Conservation (phyloP, 2,888 invertebrate genomes). For the Pyrrhia umbra region DNA sequence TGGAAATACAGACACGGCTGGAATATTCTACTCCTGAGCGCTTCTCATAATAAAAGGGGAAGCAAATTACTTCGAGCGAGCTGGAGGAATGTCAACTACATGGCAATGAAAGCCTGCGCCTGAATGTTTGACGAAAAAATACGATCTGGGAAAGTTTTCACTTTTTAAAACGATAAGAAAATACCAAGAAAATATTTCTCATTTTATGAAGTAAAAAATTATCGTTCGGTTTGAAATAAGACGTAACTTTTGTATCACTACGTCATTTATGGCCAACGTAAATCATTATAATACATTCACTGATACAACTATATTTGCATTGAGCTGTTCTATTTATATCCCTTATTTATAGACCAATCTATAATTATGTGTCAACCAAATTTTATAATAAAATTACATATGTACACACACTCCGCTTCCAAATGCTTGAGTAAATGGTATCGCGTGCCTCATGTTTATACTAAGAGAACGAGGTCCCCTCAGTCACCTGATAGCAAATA, state of each 20-base stretch:
- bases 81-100: slow-evolving; percentile 39
- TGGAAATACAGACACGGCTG: slow-evolving; percentile 24
- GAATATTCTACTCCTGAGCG: slow-evolving; percentile 24
- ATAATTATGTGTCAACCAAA: neutral
- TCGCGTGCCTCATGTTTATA: slow-evolving; percentile 51
- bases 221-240: neutral
- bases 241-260: neutral
- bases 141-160: slow-evolving; percentile 6
- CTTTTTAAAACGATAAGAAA: slow-evolving; percentile 5
- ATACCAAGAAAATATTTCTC: slow-evolving; percentile 14
- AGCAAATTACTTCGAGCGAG: slow-evolving; percentile 31
- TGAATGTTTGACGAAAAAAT: slow-evolving; percentile 33
- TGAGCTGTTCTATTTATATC: no score
- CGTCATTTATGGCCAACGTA: neutral
- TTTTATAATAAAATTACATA: neutral
- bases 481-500: slow-evolving; percentile 49
- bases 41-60: slow-evolving; percentile 41
- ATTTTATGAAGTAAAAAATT: neutral
- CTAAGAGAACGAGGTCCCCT: slow-evolving; percentile 44
- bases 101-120: slow-evolving; percentile 39
- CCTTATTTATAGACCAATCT: no score
- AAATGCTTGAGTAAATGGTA: slow-evolving; percentile 36
- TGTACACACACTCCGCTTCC: slow-evolving; percentile 14
- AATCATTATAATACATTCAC: no score
- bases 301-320: no score